A percentile compares a stretch with the other conserved stretches of the same genome.
Evolutionary conservation across 2,113 vertebrate genomes (phyloP).

Genomic region (Pipra filicauda): DNA sequence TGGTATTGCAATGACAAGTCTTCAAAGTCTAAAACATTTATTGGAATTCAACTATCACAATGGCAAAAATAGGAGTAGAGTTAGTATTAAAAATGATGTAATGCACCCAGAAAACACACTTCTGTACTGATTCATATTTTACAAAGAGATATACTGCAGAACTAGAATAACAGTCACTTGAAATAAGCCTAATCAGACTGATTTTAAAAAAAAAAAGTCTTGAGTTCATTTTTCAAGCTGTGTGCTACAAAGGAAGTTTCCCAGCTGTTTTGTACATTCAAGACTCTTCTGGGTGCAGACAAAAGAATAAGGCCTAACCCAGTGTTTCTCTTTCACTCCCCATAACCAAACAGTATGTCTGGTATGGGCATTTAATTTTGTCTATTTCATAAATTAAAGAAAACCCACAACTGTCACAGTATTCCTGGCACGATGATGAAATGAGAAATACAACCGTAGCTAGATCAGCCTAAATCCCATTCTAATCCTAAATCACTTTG

Average conservation of each 20-base stretch:
- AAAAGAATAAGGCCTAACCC: conserved; percentile 71
- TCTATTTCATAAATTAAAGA: conserved; percentile 63
- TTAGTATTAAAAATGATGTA: background rate
- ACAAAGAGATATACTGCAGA: background rate
- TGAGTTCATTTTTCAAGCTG: background rate
- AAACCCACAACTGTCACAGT: conserved; percentile 52
- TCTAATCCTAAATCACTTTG: background rate
- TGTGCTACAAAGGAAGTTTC: background rate
- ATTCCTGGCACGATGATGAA: conserved; percentile 11
- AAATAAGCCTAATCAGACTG: background rate
- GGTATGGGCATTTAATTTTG: conserved; percentile 77
- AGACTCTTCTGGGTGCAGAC: conserved; percentile 72
- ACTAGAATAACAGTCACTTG: background rate
- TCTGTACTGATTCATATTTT: background rate
- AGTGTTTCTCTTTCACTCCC: conserved; percentile 38
- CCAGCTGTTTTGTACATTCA: conserved; percentile 82
- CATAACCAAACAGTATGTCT: conserved; percentile 68
- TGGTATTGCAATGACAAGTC: background rate
- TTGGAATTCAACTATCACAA: background rate
- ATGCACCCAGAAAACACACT: background rate
- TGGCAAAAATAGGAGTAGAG: background rate
- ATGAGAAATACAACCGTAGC: background rate
- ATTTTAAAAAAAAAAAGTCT: background rate
- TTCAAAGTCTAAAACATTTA: background rate
- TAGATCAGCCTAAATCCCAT: background rate